These are phyloP conservation scores for Eretmochelys imbricata DNA, from an alignment of 2,113 vertebrate species.

Conservation along the genomic window DNA sequence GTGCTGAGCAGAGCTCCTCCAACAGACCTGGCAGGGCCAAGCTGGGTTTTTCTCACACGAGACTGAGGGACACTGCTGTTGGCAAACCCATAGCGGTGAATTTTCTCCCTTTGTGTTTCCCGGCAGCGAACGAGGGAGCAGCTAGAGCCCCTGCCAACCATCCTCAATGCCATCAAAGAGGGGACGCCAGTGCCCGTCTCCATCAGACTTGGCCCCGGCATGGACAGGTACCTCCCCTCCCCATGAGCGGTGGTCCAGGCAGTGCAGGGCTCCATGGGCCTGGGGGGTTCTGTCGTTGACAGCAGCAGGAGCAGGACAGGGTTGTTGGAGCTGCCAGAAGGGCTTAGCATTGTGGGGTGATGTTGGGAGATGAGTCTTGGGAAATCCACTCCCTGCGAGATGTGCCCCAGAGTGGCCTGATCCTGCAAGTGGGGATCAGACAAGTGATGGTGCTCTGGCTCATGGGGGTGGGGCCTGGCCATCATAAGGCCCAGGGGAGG, in stretches of 20 bases:
- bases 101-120: not conserved
- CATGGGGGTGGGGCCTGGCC: not conserved
- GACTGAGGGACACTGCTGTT: not conserved
- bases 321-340: not conserved
- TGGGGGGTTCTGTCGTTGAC: not conserved
- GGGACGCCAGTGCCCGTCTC: slow-evolving; percentile 80
- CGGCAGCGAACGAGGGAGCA: slow-evolving; percentile 84
- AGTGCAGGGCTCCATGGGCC: not conserved
- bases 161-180: slow-evolving; percentile 88
- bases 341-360: not conserved
- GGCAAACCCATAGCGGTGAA: not conserved
- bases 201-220: slow-evolving; percentile 50
- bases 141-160: slow-evolving; percentile 90
- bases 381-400: not conserved
- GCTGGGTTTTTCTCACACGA: not conserved
- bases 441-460: not conserved
- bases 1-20: not conserved
- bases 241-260: not conserved
- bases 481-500: not conserved
- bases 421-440: not conserved
- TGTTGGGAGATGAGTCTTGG: not conserved
- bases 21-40: not conserved
- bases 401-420: not conserved
- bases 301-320: not conserved
- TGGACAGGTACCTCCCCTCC: not conserved